A percentile compares a stretch with the other conserved stretches of the same genome.
Evolutionary conservation across 2,888 invertebrate genomes (phyloP).

Genomic region (Elegia similella): DNA sequence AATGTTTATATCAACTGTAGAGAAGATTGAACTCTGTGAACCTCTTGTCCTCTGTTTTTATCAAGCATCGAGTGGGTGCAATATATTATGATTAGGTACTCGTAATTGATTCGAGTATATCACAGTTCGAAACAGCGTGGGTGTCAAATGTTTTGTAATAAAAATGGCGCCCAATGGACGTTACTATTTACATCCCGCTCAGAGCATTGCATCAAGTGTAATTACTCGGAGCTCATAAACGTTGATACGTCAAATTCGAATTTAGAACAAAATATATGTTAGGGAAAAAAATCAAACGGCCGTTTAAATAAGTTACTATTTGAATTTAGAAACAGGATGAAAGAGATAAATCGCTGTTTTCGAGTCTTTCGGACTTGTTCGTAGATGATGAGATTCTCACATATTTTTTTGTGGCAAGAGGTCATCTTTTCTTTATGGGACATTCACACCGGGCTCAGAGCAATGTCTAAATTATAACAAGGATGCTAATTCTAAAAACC

Average conservation of each 20-base stretch:
- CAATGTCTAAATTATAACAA: slow-evolving; percentile 10
- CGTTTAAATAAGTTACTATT: neutral
- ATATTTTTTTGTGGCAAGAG: slow-evolving; percentile 1
- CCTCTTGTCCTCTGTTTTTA: slow-evolving; percentile 21
- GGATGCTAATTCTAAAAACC: slow-evolving; percentile 11
- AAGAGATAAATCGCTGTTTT: neutral
- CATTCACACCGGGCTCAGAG: slow-evolving; percentile 10
- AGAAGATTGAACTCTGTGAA: slow-evolving; percentile 30
- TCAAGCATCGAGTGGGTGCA: slow-evolving; percentile 40
- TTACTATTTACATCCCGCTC: slow-evolving; percentile 53
- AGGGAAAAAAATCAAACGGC: neutral
- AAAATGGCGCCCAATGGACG: slow-evolving; percentile 62
- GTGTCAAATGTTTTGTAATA: slow-evolving; percentile 66
- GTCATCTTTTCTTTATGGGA: slow-evolving; percentile 9
- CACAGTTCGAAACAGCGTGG: slow-evolving; percentile 47
- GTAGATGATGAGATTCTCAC: slow-evolving; percentile 6
- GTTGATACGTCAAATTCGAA: slow-evolving; percentile 19
- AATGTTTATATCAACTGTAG: slow-evolving; percentile 34
- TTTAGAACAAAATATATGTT: neutral
- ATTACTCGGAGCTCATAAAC: slow-evolving; percentile 37
- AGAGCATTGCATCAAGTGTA: slow-evolving; percentile 54
- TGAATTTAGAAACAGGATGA: neutral
- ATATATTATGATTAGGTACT: slow-evolving; percentile 40
- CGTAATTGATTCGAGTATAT: slow-evolving; percentile 63
- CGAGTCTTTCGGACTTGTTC: slow-evolving; percentile 1